Percentiles rank a stretch among this genome's conserved stretches.
phyloP scores from a whole-genome alignment of 2,888 invertebrate species.

The Kuschelorhynchus macadamiae region DNA sequence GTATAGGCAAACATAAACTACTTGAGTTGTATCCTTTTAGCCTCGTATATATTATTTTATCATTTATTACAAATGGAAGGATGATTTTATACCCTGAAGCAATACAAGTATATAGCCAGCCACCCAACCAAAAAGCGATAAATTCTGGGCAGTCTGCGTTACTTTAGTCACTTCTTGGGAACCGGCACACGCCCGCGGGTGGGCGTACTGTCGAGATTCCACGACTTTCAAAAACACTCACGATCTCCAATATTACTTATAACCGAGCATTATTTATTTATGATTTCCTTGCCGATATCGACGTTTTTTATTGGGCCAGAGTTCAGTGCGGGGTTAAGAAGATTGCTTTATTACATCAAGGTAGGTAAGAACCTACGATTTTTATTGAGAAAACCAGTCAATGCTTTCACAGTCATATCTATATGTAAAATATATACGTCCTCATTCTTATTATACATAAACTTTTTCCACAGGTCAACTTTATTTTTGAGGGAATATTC shows the following conservation, averaged over 20 bases:
- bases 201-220: conserved; percentile 44
- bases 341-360: conserved; percentile 20
- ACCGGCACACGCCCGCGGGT: conserved; percentile 47
- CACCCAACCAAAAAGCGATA: conserved; percentile 22
- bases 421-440: no score
- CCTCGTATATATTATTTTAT: no score
- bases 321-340: conserved; percentile 9
- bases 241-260: conserved; percentile 42
- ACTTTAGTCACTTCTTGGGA: conserved; percentile 47
- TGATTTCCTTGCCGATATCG: conserved; percentile 39
- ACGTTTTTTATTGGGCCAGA: conserved; percentile 2
- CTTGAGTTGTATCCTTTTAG: no score
- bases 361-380: no score
- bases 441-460: no score
- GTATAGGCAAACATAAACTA: no score
- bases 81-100: conserved; percentile 12
- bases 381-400: no score
- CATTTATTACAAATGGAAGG: neutral
- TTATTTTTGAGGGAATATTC: no score
- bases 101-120: conserved; percentile 22
- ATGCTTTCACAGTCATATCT: no score
- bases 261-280: conserved; percentile 40
- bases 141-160: conserved; percentile 35
- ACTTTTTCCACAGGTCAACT: no score
- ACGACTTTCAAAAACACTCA: conserved; percentile 47